Conservation (phyloP, 2,888 invertebrate species). For the Ptychoptera contaminata region DNA sequence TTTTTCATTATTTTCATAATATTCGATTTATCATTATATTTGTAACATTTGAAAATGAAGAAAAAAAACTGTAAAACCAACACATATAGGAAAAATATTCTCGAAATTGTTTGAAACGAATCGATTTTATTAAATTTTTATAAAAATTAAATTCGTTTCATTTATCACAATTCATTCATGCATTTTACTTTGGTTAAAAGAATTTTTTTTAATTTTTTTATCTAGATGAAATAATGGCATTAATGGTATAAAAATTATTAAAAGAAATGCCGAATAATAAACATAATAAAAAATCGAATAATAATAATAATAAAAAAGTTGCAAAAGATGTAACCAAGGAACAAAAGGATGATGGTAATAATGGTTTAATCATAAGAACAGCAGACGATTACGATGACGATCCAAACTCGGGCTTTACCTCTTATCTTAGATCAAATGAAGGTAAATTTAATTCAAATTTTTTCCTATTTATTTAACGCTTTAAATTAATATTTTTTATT, state of each 20-base stretch:
- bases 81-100: too few species aligned
- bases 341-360: slow-evolving; percentile 15
- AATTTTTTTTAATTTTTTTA: too few species aligned
- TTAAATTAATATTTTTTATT: slow-evolving; percentile 6
- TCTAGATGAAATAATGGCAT: too few species aligned
- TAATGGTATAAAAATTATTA: not conserved
- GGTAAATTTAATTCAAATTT: slow-evolving; percentile 20
- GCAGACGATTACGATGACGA: slow-evolving; percentile 19
- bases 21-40: too few species aligned
- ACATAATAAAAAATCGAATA: not conserved
- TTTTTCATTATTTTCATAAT: too few species aligned
- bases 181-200: too few species aligned
- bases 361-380: slow-evolving; percentile 16
- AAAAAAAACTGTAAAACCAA: too few species aligned
- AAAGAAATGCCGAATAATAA: not conserved
- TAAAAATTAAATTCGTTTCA: too few species aligned
- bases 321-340: not conserved
- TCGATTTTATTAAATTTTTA: too few species aligned
- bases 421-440: slow-evolving; percentile 26
- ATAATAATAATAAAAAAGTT: not conserved
- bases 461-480: slow-evolving; percentile 2
- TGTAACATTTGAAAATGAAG: too few species aligned
- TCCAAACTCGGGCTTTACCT: slow-evolving; percentile 29
- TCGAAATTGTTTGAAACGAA: too few species aligned
- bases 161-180: too few species aligned